Conservation (phyloP, 35 echinoderm and acorn worm genomes). For the Eucidaris tribuloides region DNA sequence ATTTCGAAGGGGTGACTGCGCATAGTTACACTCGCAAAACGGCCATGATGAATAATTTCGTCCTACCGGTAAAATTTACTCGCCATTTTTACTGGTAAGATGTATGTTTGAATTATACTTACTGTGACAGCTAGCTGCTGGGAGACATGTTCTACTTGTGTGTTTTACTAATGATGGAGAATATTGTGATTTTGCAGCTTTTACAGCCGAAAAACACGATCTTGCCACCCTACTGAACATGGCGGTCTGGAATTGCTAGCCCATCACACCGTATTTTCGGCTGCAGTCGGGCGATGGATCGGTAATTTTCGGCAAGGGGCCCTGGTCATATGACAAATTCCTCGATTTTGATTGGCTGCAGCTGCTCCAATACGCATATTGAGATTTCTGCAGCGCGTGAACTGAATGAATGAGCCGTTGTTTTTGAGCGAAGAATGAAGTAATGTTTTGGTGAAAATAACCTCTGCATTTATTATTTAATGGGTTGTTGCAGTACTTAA, state of each 20-base stretch:
- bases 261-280: neutral
- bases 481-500: neutral
- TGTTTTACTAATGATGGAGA: slow-evolving; percentile 55
- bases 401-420: slow-evolving; percentile 19
- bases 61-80: neutral
- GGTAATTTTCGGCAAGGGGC: slow-evolving; percentile 28
- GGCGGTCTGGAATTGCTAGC: slow-evolving; percentile 27
- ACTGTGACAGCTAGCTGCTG: slow-evolving; percentile 48
- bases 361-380: slow-evolving; percentile 27
- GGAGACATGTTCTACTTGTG: slow-evolving; percentile 67
- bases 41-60: neutral
- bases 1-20: neutral
- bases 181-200: slow-evolving; percentile 60
- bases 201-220: slow-evolving; percentile 74
- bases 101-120: neutral
- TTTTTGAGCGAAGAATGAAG: neutral
- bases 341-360: slow-evolving; percentile 30
- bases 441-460: neutral
- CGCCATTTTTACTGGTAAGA: neutral
- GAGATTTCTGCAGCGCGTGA: slow-evolving; percentile 32
- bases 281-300: neutral
- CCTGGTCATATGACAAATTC: slow-evolving; percentile 5
- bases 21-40: neutral
- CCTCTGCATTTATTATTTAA: neutral
- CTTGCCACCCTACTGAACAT: slow-evolving; percentile 75